Evolutionary conservation across 2,888 invertebrate species (phyloP), one percentile per base, ranked within the genome.

Genomic region (Thereva nobilitata): DNA sequence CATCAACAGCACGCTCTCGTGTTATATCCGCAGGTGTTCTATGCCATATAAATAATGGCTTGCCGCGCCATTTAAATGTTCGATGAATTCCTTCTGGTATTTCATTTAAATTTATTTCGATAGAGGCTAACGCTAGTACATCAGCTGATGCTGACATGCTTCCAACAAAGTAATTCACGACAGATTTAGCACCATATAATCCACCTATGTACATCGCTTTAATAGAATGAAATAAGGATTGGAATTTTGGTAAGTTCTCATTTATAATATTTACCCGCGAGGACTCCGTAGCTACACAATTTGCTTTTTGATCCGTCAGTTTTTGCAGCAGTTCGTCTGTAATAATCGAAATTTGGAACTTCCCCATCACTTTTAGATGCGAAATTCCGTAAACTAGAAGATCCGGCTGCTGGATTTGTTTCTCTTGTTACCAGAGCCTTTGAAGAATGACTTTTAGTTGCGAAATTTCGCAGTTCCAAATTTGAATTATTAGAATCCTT

Each of bases 31-130:
- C 83, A 4, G 84, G 80, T 47, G 91, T 89, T 76, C 96, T 89
- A 79, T 85, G 84, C 70, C 86, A 82, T 71, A 87, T 85, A 78
- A 87, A 87, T 74, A 87, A 78, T 3, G 87, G 87, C 82, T 96
- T 97, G 79, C 95, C 95, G 80, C 95, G 88, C 97, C 97, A 97
- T 82, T 96, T 96, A 83, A 95, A 93, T 34, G 93, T 92, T 73
- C 88, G 87, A 67, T 89, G 91, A 79, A 91, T 91, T 75, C 94
- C 95, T 81, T 96, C 96, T 0, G 96, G 95, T 74, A 97, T 93
- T 66, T 89, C 89, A 37, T 76, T 76, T 49, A 97, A 83, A 74
- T 95, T 93, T 67, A 97, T 86, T 84, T 97, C 97, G 75, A 95
- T 91, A 79, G 93, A 92, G 63, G 95, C 92, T 81, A 95, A 78